phyloP scores from a whole-genome alignment of 2,797 vertebrate species.

The Taeniopygia guttata region DNA sequence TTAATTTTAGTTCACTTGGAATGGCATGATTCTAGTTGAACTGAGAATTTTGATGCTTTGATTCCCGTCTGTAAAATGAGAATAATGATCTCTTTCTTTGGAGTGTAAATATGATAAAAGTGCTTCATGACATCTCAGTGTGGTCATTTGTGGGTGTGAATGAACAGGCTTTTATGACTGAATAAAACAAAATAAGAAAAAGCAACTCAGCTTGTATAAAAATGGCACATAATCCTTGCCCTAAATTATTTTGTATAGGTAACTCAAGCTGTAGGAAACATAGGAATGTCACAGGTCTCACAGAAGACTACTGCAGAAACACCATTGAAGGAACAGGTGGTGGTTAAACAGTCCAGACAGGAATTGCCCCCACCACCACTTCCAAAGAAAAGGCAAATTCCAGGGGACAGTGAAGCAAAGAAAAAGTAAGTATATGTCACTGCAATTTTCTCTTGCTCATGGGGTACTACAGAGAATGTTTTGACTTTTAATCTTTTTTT shows the following conservation, averaged over 20 bases:
- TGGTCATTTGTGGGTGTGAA: neutral
- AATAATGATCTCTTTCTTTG: neutral
- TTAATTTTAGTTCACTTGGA: neutral
- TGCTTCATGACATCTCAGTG: neutral
- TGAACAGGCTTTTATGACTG: neutral
- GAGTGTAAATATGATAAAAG: neutral
- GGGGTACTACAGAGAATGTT: neutral
- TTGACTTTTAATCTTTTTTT: neutral
- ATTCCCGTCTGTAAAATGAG: neutral
- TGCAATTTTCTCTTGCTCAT: neutral
- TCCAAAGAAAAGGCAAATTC: constrained; percentile 88
- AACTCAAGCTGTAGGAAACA: constrained; percentile 83
- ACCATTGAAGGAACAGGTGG: constrained; percentile 53
- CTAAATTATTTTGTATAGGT: constrained; percentile 77
- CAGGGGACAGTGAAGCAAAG: constrained; percentile 83
- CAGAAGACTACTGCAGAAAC: constrained; percentile 76
- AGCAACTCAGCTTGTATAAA: neutral
- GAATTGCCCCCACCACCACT: constrained; percentile 85
- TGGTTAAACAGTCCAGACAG: constrained; percentile 70
- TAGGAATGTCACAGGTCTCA: constrained; percentile 80
- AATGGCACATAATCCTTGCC: neutral
- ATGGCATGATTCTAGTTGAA: neutral
- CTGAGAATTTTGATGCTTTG: neutral
- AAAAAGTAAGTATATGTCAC: constrained; percentile 78
- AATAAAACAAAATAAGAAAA: neutral